Conservation (phyloP, 2,797 vertebrate species). For the Oreochromis mossambicus region DNA sequence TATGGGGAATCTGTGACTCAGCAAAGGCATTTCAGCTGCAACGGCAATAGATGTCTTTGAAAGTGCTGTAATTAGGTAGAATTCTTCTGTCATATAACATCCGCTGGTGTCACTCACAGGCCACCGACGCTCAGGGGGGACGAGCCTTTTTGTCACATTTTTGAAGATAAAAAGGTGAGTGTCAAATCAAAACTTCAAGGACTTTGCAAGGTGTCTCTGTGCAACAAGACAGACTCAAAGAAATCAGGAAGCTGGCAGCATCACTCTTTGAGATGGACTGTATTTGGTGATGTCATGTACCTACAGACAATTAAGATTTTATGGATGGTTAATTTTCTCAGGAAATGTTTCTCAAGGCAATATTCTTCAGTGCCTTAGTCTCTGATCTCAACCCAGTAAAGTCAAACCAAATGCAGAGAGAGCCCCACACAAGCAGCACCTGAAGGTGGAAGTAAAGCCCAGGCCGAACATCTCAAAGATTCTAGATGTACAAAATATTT, state of each 20-base stretch:
- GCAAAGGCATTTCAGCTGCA: background rate
- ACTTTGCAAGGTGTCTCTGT: background rate
- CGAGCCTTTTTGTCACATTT: background rate
- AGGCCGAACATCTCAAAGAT: background rate
- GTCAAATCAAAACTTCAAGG: background rate
- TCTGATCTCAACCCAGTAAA: background rate
- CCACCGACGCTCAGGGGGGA: background rate
- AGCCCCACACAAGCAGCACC: background rate
- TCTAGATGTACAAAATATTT: background rate
- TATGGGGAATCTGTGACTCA: background rate
- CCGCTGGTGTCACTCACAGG: conserved; percentile 13
- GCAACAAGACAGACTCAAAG: background rate
- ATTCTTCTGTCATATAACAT: background rate
- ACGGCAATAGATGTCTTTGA: background rate
- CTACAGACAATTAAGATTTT: background rate
- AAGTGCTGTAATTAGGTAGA: conserved; percentile 15
- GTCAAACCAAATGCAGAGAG: background rate
- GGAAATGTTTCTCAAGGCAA: background rate
- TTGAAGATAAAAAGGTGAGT: background rate
- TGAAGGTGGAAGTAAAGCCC: background rate
- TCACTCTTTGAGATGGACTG: background rate
- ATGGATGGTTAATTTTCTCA: background rate
- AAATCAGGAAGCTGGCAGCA: background rate
- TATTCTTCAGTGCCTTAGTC: background rate
- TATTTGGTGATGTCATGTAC: background rate